Percentiles rank a stretch among this genome's conserved stretches.
Evolutionary conservation across 2,888 invertebrate genomes (phyloP).

Genomic region (Volucella zonaria): DNA sequence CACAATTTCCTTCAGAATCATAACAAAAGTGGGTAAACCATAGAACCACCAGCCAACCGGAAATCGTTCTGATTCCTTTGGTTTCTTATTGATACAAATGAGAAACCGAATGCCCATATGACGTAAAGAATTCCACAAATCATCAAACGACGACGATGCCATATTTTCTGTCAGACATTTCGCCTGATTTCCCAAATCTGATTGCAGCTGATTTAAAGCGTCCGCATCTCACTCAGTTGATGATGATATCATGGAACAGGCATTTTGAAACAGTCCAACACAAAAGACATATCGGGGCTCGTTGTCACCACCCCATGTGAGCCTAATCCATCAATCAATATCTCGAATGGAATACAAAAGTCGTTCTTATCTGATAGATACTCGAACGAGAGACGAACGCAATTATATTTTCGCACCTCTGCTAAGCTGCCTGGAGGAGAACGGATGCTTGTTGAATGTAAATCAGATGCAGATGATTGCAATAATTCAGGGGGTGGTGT

Average conservation of each 20-base stretch:
- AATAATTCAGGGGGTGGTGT: background rate
- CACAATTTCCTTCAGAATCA: conserved; percentile 17
- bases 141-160: conserved; percentile 25
- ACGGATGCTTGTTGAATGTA: conserved; percentile 53
- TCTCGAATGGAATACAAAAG: conserved; percentile 65
- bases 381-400: conserved; percentile 51
- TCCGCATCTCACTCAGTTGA: conserved; percentile 4
- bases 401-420: conserved; percentile 70
- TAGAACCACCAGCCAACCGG: conserved; percentile 15
- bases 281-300: conserved; percentile 37
- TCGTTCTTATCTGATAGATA: conserved; percentile 61
- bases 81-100: conserved; percentile 34
- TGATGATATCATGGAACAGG: conserved; percentile 56
- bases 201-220: conserved; percentile 46
- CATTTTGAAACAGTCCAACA: conserved; percentile 26
- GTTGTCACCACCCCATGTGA: conserved; percentile 48
- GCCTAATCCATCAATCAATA: conserved; percentile 62
- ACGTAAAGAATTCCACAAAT: conserved; percentile 19
- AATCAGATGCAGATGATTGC: conserved; percentile 43
- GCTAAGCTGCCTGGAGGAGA: conserved; percentile 1
- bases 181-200: conserved; percentile 38
- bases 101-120: conserved; percentile 44
- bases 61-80: conserved; percentile 40
- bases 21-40: background rate
- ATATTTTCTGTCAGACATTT: conserved; percentile 7